A percentile compares a stretch with the other conserved stretches of the same genome.
Evolutionary conservation across 2,113 vertebrate genomes (phyloP).

Genomic region (Ictidomys tridecemlineatus): DNA sequence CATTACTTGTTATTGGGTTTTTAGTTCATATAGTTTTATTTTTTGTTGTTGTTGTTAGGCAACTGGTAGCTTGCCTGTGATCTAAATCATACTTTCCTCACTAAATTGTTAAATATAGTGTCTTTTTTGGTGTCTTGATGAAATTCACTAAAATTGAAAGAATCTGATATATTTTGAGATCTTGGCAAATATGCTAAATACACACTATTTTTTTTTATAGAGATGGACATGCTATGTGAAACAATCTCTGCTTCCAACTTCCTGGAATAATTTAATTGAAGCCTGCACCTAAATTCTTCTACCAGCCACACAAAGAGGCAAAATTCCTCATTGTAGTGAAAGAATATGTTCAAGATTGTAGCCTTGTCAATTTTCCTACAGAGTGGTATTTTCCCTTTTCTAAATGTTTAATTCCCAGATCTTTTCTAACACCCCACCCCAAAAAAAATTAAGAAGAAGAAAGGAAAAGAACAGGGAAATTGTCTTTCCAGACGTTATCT

Average conservation of each 20-base stretch:
- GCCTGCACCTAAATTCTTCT: background rate
- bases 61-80: background rate
- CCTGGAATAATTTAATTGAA: background rate
- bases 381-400: background rate
- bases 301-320: background rate
- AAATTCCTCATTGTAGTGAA: background rate
- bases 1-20: background rate
- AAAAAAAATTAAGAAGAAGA: too few relatives aligned
- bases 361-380: background rate
- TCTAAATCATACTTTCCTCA: background rate
- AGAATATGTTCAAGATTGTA: background rate
- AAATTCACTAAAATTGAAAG: conserved; percentile 27
- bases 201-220: background rate
- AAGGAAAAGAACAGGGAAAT: too few relatives aligned
- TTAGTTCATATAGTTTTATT: background rate
- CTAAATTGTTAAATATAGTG: background rate
- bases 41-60: background rate
- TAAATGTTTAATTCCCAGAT: background rate
- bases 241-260: background rate
- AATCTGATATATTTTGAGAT: background rate
- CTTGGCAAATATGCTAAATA: background rate
- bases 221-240: background rate
- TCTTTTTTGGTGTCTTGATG: background rate
- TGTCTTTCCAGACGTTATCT: too few relatives aligned
- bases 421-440: background rate